phyloP scores from a whole-genome alignment of 2,888 invertebrate genomes.

The Polyommatus iphigenia region DNA sequence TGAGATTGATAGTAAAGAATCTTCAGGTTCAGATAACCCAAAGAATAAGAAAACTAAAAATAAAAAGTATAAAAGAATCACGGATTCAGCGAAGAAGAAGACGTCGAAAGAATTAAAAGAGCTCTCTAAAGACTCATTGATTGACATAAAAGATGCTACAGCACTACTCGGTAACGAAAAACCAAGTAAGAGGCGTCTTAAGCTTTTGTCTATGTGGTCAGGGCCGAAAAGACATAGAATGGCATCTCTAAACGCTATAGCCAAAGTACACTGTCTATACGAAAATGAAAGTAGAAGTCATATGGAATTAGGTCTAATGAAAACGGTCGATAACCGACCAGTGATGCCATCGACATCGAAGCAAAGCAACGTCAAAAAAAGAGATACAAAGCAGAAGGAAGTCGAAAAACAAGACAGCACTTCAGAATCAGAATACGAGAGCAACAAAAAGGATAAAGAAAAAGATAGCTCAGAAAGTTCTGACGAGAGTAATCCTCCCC shows the following conservation, averaged over 20 bases:
- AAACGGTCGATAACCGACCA: slow-evolving; percentile 67
- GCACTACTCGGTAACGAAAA: slow-evolving; percentile 62
- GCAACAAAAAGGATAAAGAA: slow-evolving; percentile 64
- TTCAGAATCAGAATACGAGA: slow-evolving; percentile 75
- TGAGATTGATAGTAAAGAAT: slow-evolving; percentile 68
- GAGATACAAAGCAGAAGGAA: slow-evolving; percentile 66
- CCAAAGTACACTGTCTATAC: slow-evolving; percentile 94
- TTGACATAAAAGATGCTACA: slow-evolving; percentile 68
- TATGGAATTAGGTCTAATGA: slow-evolving; percentile 81
- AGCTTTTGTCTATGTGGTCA: slow-evolving; percentile 85
- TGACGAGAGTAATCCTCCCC: slow-evolving; percentile 74
- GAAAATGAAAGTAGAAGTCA: slow-evolving; percentile 92
- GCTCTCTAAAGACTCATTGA: slow-evolving; percentile 69
- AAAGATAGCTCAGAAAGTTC: slow-evolving; percentile 73
- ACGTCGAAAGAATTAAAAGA: slow-evolving; percentile 71
- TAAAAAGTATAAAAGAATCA: slow-evolving; percentile 69
- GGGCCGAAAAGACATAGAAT: slow-evolving; percentile 91
- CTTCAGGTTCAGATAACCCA: slow-evolving; percentile 64
- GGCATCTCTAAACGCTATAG: slow-evolving; percentile 92
- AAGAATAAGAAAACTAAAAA: slow-evolving; percentile 65
- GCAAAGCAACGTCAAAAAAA: slow-evolving; percentile 65
- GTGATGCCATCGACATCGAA: slow-evolving; percentile 77
- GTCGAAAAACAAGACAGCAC: slow-evolving; percentile 68
- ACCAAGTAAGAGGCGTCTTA: slow-evolving; percentile 76
- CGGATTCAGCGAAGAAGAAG: slow-evolving; percentile 61